Evolutionary conservation across 2,797 vertebrate species (phyloP).

Genomic region (Miichthys miiuy): DNA sequence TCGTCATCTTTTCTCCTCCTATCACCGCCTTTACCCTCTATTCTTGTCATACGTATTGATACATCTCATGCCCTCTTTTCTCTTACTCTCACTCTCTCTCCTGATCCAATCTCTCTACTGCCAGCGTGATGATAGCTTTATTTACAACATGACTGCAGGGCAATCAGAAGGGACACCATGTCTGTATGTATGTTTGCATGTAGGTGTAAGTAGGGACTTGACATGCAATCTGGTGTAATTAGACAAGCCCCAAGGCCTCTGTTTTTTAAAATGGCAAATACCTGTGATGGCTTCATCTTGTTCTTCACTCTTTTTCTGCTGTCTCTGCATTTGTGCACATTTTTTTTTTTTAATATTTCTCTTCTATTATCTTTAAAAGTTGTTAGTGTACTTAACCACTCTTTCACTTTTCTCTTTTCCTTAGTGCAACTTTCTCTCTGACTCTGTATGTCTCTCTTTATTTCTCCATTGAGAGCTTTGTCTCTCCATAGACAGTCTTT

Average conservation of each 20-base stretch:
- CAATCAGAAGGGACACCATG: slow-evolving; percentile 33
- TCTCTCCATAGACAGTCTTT: not conserved
- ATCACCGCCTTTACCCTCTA: not conserved
- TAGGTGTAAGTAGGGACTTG: slow-evolving; percentile 10
- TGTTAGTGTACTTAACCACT: not conserved
- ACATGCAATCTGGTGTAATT: slow-evolving; percentile 47
- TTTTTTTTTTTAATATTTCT: not conserved
- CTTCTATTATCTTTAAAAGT: not conserved
- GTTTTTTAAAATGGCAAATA: slow-evolving; percentile 25
- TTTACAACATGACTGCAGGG: slow-evolving; percentile 59
- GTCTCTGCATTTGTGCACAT: not conserved
- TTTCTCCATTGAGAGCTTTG: slow-evolving; percentile 6
- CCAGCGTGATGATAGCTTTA: slow-evolving; percentile 62
- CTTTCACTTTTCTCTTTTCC: not conserved
- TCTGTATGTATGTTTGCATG: slow-evolving; percentile 23
- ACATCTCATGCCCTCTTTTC: slow-evolving; percentile 25
- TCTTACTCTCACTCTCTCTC: slow-evolving; percentile 31
- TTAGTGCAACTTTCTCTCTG: not conserved
- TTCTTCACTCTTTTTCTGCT: not conserved
- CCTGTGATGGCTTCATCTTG: not conserved
- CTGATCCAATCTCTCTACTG: slow-evolving; percentile 59
- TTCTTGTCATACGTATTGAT: slow-evolving; percentile 58
- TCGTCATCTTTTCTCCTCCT: not conserved
- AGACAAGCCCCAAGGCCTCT: slow-evolving; percentile 12
- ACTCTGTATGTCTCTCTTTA: not conserved